phyloP scores from a whole-genome alignment of 2,888 invertebrate species.

The Ramazzottius varieornatus region DNA sequence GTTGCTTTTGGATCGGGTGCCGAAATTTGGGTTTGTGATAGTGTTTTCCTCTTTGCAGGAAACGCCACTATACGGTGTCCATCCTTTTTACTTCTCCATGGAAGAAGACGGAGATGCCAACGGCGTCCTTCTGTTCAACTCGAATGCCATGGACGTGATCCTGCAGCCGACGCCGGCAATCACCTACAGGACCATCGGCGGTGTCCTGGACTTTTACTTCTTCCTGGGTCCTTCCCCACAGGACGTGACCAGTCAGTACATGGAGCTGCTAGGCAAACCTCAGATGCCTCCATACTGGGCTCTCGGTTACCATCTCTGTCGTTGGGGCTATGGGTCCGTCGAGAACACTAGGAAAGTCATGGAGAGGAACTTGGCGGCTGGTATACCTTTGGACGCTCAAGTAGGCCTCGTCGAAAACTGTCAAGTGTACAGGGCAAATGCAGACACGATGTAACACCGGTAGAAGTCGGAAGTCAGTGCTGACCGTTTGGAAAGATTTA shows the following conservation, averaged over 20 bases:
- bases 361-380: constrained; percentile 40
- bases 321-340: constrained; percentile 39
- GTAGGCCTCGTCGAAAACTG: too few species aligned
- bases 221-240: constrained; percentile 46
- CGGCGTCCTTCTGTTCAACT: constrained; percentile 10
- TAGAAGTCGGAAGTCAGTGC: too few species aligned
- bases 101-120: constrained; percentile 13
- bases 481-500: too few species aligned
- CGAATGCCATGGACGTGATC: constrained; percentile 32
- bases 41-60: constrained; percentile 6
- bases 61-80: constrained; percentile 19
- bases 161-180: constrained; percentile 52
- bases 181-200: constrained; percentile 54
- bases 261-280: constrained; percentile 42
- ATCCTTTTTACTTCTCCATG: constrained; percentile 18
- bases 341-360: constrained; percentile 38
- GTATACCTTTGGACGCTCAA: constrained; percentile 38
- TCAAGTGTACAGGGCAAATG: too few species aligned
- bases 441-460: too few species aligned
- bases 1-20: too few species aligned
- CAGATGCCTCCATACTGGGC: constrained; percentile 64
- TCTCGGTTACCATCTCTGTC: constrained; percentile 60
- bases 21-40: too few species aligned
- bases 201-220: constrained; percentile 48
- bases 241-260: constrained; percentile 32